phyloP scores from a whole-genome alignment of 1,140 invertebrate genomes.

The Drosophila simulans region DNA sequence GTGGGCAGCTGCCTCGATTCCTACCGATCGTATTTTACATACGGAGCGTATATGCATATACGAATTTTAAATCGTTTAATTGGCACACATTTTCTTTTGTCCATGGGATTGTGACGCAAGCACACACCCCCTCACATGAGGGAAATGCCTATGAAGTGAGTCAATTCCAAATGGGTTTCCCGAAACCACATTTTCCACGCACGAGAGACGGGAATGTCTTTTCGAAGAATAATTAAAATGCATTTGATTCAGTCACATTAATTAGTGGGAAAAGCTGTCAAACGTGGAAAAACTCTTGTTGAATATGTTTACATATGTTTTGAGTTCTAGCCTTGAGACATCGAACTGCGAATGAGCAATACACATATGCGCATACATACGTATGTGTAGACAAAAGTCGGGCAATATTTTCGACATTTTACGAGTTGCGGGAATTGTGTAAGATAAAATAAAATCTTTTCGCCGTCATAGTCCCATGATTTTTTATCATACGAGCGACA shows the following conservation, averaged over 20 bases:
- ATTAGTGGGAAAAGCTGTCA: conserved; percentile 35
- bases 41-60: background rate
- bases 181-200: conserved; percentile 32
- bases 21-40: conserved; percentile 40
- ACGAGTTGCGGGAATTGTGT: conserved; percentile 62
- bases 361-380: conserved; percentile 16
- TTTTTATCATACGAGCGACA: conserved; percentile 36
- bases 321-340: conserved; percentile 57
- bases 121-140: conserved; percentile 7
- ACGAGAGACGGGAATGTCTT: conserved; percentile 6
- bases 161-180: conserved; percentile 51
- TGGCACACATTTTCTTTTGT: conserved; percentile 74
- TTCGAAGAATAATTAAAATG: conserved; percentile 22
- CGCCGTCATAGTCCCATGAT: conserved; percentile 41
- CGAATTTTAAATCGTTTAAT: conserved; percentile 61
- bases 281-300: conserved; percentile 7
- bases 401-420: conserved; percentile 66
- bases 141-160: conserved; percentile 31
- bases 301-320: conserved; percentile 63
- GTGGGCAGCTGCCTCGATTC: conserved; percentile 41
- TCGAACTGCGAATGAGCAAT: conserved; percentile 51
- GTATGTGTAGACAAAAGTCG: conserved; percentile 47
- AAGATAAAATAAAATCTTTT: conserved; percentile 58
- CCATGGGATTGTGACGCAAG: conserved; percentile 72
- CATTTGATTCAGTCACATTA: conserved; percentile 39